phyloP scores from a whole-genome alignment of 2,888 invertebrate species.

The Deroplatys truncata region DNA sequence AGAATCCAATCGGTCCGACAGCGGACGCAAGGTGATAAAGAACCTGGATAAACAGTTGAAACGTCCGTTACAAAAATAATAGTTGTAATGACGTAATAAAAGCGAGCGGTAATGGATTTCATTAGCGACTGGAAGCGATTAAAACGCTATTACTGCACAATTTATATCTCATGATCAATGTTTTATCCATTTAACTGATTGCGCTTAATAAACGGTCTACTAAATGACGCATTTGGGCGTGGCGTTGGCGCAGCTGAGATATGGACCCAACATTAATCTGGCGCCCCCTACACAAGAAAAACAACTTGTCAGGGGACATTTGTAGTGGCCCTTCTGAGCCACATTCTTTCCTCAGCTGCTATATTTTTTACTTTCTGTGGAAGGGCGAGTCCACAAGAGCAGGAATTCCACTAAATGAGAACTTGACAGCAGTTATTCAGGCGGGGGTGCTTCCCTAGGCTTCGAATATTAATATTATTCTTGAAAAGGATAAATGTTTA shows the following conservation, averaged over 20 bases:
- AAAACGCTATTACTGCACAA: neutral
- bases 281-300: neutral
- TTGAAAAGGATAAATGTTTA: too few species aligned
- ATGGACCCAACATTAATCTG: neutral
- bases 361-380: neutral
- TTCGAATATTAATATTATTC: too few species aligned
- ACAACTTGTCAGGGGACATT: neutral
- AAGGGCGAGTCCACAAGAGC: too few species aligned
- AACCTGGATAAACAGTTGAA: too few species aligned
- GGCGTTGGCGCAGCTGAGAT: neutral
- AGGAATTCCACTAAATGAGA: neutral
- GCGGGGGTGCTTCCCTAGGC: too few species aligned
- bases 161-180: neutral
- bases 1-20: too few species aligned
- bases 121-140: neutral
- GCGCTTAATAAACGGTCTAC: neutral
- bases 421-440: neutral
- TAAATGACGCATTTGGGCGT: neutral
- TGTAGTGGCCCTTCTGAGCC: too few species aligned
- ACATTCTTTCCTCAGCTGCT: neutral
- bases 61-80: neutral
- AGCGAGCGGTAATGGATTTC: neutral
- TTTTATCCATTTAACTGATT: neutral
- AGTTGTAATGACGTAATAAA: neutral
- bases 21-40: too few species aligned